Evolutionary conservation across 2,888 invertebrate genomes (phyloP).

Genomic region (Cosmia pyralina): DNA sequence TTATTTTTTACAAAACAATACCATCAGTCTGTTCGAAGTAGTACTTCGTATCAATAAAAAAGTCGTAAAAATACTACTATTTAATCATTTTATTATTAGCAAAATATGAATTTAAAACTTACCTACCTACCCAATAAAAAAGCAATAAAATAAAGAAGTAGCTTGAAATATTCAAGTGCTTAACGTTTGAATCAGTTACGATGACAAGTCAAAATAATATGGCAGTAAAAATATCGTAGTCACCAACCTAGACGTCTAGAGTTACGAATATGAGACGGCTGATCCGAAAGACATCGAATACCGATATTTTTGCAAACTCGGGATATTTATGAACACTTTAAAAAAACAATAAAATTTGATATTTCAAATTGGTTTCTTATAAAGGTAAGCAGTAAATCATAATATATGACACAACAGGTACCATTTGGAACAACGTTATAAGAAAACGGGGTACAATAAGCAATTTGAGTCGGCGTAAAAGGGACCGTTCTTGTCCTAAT

Average conservation of each 20-base stretch:
- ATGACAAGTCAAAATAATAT: constrained; percentile 38
- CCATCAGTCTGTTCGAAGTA: neutral
- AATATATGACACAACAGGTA: constrained; percentile 63
- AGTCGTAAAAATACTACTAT: neutral
- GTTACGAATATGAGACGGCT: constrained; percentile 63
- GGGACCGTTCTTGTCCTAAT: constrained; percentile 82
- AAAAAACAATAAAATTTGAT: constrained; percentile 72
- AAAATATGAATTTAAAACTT: constrained; percentile 3
- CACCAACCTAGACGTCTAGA: constrained; percentile 50
- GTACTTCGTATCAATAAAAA: neutral
- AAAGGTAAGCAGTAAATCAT: constrained; percentile 64
- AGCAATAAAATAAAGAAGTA: constrained; percentile 27
- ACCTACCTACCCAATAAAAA: constrained; percentile 13
- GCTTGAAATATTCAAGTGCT: constrained; percentile 25
- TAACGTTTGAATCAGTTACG: constrained; percentile 32
- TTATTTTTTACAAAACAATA: neutral
- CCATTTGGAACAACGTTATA: constrained; percentile 50
- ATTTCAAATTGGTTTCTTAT: constrained; percentile 60
- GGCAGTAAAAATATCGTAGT: constrained; percentile 51
- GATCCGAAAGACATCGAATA: constrained; percentile 45
- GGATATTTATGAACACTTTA: constrained; percentile 72
- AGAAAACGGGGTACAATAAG: constrained; percentile 81
- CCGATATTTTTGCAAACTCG: constrained; percentile 67
- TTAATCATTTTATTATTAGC: neutral
- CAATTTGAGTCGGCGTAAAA: constrained; percentile 83